Percentiles rank a stretch among this genome's conserved stretches.
phyloP scores from a whole-genome alignment of 1,140 invertebrate species.

The Drosophila sp. region DNA sequence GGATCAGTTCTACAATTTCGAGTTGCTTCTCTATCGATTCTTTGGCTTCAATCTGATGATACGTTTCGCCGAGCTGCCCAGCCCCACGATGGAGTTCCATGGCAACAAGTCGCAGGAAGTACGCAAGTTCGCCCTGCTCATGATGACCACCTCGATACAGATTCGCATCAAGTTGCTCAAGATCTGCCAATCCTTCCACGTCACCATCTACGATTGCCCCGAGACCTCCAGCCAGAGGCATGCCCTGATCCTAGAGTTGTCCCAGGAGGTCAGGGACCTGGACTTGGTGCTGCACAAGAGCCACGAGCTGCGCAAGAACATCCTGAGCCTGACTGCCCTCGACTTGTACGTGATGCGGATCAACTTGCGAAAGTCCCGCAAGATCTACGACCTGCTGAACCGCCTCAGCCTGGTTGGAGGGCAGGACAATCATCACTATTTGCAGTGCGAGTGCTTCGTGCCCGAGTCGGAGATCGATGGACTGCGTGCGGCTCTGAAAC shows the following conservation, averaged over 20 bases:
- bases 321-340: conserved; percentile 92
- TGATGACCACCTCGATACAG: conserved; percentile 50
- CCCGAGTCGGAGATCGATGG: conserved; percentile 90
- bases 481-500: conserved; percentile 92
- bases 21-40: conserved; percentile 60
- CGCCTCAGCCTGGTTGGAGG: conserved; percentile 94
- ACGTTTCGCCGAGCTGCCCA: conserved; percentile 40
- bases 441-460: conserved; percentile 98
- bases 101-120: background rate
- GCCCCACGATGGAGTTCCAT: background rate
- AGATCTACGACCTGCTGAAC: conserved; percentile 95
- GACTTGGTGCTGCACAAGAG: conserved; percentile 48
- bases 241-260: background rate
- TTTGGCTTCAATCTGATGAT: conserved; percentile 62
- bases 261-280: conserved; percentile 29
- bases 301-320: conserved; percentile 91
- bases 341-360: conserved; percentile 95
- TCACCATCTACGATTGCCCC: conserved; percentile 66
- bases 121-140: conserved; percentile 52
- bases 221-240: conserved; percentile 20
- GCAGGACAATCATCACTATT: conserved; percentile 93
- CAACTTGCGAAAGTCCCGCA: conserved; percentile 95
- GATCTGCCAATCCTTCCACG: conserved; percentile 54
- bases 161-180: conserved; percentile 57
- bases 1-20: conserved; percentile 86